Conservation (phyloP, 1,140 invertebrate genomes). For the Drosophila dunni region DNA sequence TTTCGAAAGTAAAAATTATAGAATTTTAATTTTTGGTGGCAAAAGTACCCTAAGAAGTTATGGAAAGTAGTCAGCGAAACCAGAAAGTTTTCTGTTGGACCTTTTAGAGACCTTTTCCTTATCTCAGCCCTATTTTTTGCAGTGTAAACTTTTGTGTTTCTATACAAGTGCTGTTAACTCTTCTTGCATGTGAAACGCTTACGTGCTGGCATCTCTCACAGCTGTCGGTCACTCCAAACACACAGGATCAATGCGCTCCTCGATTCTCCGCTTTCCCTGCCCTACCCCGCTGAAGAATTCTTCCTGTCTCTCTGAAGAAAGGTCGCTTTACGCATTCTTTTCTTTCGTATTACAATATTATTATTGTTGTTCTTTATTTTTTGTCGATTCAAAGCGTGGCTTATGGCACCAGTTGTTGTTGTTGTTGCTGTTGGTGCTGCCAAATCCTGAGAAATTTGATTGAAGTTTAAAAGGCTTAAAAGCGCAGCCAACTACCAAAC, state of each 20-base stretch:
- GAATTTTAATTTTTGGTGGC: too few species aligned
- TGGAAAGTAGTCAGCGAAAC: too few species aligned
- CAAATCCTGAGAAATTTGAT: conserved; percentile 78
- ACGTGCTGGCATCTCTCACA: conserved; percentile 73
- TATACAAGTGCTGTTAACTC: conserved; percentile 36
- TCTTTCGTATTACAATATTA: conserved; percentile 77
- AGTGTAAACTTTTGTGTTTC: too few species aligned
- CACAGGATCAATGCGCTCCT: conserved; percentile 7
- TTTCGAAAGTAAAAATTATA: too few species aligned
- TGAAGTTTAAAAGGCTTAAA: conserved; percentile 76
- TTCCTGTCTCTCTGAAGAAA: too few species aligned
- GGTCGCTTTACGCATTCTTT: conserved; percentile 63
- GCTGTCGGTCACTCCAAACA: conserved; percentile 31
- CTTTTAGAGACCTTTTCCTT: too few species aligned
- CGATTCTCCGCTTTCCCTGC: neutral
- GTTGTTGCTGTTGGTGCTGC: conserved; percentile 11
- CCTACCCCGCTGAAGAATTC: neutral
- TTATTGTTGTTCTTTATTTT: conserved; percentile 53
- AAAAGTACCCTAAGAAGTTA: too few species aligned
- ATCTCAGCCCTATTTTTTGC: too few species aligned
- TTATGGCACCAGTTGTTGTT: conserved; percentile 40
- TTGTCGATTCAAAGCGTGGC: conserved; percentile 36
- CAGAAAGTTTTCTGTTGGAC: too few species aligned
- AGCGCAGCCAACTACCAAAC: conserved; percentile 60
- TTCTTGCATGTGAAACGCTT: conserved; percentile 69